phyloP scores from a whole-genome alignment of 2,797 vertebrate species.

The Rhinoraja longicauda region DNA sequence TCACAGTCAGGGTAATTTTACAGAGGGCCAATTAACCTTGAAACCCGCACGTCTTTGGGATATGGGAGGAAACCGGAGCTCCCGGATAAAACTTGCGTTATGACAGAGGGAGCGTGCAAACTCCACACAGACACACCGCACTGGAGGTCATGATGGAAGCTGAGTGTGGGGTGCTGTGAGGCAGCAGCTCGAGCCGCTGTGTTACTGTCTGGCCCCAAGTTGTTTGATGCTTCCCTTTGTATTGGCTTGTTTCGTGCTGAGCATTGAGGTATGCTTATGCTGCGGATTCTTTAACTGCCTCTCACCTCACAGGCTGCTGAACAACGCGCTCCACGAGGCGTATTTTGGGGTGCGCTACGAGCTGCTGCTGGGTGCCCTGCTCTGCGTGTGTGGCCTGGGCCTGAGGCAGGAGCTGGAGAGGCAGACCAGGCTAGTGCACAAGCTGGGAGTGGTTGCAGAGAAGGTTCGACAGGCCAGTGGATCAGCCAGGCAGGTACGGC shows the following conservation, averaged over 20 bases:
- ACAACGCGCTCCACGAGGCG: constrained; percentile 80
- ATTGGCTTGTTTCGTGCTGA: not conserved
- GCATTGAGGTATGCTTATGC: not conserved
- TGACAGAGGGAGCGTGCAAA: no score
- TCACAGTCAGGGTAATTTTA: no score
- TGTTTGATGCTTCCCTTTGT: not conserved
- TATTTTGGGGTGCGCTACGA: constrained; percentile 79
- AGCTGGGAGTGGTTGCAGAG: constrained; percentile 86
- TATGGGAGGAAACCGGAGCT: no score
- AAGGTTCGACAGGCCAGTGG: constrained; percentile 81
- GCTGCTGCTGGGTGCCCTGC: constrained; percentile 77
- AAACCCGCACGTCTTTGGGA: no score
- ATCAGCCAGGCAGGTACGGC: constrained; percentile 79
- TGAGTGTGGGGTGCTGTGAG: no score
- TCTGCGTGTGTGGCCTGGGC: constrained; percentile 77
- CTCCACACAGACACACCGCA: no score
- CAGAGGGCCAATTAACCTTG: no score
- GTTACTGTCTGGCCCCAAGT: no score
- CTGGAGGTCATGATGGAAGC: no score
- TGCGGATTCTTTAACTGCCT: not conserved
- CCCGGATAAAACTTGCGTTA: no score
- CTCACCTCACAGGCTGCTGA: constrained; percentile 75
- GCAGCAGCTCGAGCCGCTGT: no score
- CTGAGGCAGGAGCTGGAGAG: constrained; percentile 82
- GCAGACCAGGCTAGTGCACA: constrained; percentile 78